Conservation (phyloP, 2,888 invertebrate genomes). For the Cryptus viduatorius region DNA sequence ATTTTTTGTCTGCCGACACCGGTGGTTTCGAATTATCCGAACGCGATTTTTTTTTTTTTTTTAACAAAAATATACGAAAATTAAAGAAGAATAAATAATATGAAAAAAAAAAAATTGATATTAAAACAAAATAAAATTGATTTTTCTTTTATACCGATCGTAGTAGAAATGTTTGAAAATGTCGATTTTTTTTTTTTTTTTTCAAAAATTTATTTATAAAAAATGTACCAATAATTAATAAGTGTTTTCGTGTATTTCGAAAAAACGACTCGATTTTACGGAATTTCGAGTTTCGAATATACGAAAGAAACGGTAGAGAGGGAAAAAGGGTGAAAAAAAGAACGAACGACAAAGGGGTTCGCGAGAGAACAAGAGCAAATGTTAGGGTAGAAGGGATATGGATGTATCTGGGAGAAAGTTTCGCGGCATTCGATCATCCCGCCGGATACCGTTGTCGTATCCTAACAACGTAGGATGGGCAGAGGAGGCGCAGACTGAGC, state of each 20-base stretch:
- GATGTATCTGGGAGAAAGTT: slow-evolving; percentile 79
- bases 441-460: slow-evolving; percentile 77
- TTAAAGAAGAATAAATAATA: no score
- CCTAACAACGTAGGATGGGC: slow-evolving; percentile 74
- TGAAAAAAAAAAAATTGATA: no score
- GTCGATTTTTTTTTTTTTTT: no score
- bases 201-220: no score
- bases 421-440: slow-evolving; percentile 81
- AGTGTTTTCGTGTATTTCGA: background rate
- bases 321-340: slow-evolving; percentile 9
- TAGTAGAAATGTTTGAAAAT: no score
- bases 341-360: slow-evolving; percentile 1
- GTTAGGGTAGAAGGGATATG: slow-evolving; percentile 40
- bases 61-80: no score
- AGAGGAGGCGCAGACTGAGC: slow-evolving; percentile 9
- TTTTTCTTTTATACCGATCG: no score
- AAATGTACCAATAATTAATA: no score
- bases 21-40: no score
- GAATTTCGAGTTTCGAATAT: slow-evolving; percentile 18
- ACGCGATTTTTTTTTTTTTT: no score
- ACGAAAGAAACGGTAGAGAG: background rate
- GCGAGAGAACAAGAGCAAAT: slow-evolving; percentile 32
- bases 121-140: no score
- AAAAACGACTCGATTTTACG: background rate
- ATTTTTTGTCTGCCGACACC: no score